phyloP scores from a whole-genome alignment of 1,140 invertebrate genomes.

The Zaprionus vittiger region DNA sequence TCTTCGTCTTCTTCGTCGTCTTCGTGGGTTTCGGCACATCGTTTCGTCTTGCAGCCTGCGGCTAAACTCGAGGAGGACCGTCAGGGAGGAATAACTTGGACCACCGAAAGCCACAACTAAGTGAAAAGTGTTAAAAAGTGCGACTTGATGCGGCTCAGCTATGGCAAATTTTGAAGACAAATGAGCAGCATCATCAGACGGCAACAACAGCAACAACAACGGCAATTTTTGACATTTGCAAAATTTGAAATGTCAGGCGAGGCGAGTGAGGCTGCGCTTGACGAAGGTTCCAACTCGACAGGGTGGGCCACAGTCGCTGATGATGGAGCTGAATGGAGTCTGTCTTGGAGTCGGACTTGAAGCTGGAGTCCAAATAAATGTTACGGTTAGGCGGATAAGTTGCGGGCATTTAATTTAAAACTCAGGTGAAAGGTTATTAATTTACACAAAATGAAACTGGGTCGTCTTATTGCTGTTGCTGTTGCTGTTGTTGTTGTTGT shows the following conservation, averaged over 20 bases:
- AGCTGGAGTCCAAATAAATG: conserved; percentile 15
- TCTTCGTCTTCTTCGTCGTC: too few relatives aligned
- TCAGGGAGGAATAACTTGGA: not conserved
- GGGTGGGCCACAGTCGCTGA: conserved; percentile 28
- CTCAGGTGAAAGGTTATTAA: conserved; percentile 82
- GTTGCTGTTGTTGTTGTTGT: conserved; percentile 22
- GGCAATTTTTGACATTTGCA: conserved; percentile 76
- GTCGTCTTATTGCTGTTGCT: conserved; percentile 46
- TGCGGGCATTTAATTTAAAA: conserved; percentile 78
- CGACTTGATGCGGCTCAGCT: conserved; percentile 53
- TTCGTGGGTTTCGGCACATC: conserved; percentile 43
- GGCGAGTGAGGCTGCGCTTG: conserved; percentile 38
- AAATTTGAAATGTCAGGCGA: conserved; percentile 80
- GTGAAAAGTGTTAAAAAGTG: conserved; percentile 82
- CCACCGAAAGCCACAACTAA: conserved; percentile 47
- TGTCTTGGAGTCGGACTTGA: not conserved
- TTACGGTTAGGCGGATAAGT: conserved; percentile 51
- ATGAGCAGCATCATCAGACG: conserved; percentile 57
- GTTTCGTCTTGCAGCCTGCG: conserved; percentile 46
- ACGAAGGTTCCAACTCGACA: conserved; percentile 63
- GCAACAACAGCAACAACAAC: conserved; percentile 36
- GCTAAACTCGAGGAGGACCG: not conserved
- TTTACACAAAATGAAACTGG: conserved; percentile 70
- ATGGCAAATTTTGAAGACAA: conserved; percentile 68
- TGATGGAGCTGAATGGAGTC: not conserved